These are phyloP conservation scores for Watsonalla binaria DNA, from an alignment of 2,888 invertebrate genomes.

Conservation along the genomic window DNA sequence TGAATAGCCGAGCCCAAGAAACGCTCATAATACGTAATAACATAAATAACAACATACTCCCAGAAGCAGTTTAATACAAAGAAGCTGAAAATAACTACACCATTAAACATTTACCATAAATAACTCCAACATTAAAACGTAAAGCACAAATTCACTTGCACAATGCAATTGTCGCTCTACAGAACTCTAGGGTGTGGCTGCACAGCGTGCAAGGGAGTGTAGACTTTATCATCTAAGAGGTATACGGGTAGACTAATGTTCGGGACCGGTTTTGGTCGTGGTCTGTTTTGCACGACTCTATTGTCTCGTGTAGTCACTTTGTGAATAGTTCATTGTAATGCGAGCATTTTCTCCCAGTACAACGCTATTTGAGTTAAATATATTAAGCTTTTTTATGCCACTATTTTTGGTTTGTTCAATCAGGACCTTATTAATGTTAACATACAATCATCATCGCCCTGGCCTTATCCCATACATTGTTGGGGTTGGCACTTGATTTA, in stretches of 20 bases:
- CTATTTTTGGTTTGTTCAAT: too few relatives aligned
- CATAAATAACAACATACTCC: neutral
- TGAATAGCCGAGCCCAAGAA: neutral
- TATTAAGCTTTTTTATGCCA: too few relatives aligned
- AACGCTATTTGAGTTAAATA: too few relatives aligned
- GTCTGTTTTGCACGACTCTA: slow-evolving; percentile 52
- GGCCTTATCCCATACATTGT: too few relatives aligned
- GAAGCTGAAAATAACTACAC: neutral
- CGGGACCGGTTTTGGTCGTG: slow-evolving; percentile 55
- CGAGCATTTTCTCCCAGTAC: neutral
- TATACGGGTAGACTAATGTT: slow-evolving; percentile 26
- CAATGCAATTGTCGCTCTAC: slow-evolving; percentile 18
- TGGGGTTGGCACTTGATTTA: too few relatives aligned
- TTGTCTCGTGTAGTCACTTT: slow-evolving; percentile 57
- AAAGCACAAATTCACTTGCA: slow-evolving; percentile 25
- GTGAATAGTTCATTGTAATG: slow-evolving; percentile 21
- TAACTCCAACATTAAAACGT: slow-evolving; percentile 1
- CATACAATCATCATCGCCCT: too few relatives aligned
- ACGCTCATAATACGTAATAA: neutral
- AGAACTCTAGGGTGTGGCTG: slow-evolving; percentile 15
- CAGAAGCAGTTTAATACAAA: neutral
- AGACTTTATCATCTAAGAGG: slow-evolving; percentile 25
- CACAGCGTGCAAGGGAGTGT: slow-evolving; percentile 32
- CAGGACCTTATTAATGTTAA: too few relatives aligned
- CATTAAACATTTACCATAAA: neutral